These are phyloP conservation scores for Parotocinclus haroldoi DNA, from an alignment of 2,797 vertebrate genomes.

Conservation along the genomic window DNA sequence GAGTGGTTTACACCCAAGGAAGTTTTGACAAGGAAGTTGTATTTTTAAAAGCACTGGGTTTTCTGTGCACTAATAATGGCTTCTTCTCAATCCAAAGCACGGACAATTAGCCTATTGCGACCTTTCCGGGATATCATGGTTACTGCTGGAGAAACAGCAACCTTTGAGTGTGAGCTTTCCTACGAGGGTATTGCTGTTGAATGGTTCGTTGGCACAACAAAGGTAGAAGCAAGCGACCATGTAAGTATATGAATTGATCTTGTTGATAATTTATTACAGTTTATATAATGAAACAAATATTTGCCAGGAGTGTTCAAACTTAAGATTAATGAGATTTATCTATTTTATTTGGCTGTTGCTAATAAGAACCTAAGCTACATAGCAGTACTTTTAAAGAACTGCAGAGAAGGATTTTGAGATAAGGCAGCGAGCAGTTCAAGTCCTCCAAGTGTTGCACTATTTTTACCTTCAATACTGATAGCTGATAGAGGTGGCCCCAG, in stretches of 20 bases:
- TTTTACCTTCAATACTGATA: conserved; percentile 76
- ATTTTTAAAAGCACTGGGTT: conserved; percentile 24
- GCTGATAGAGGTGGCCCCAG: conserved; percentile 33
- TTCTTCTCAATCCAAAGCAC: conserved; percentile 78
- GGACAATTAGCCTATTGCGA: conserved; percentile 80
- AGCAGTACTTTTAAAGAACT: conserved; percentile 46
- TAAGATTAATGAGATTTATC: conserved; percentile 30
- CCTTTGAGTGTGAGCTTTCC: conserved; percentile 94
- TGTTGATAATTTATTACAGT: not conserved
- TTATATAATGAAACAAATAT: not conserved
- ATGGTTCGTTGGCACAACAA: conserved; percentile 87
- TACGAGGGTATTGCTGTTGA: conserved; percentile 91
- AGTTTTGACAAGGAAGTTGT: conserved; percentile 40
- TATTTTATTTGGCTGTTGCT: conserved; percentile 47
- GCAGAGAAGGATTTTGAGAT: conserved; percentile 65
- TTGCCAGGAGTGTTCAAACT: not conserved
- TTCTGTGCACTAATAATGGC: conserved; percentile 61
- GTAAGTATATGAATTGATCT: conserved; percentile 60
- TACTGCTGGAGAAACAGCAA: conserved; percentile 91
- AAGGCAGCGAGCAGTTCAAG: conserved; percentile 64
- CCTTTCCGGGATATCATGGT: conserved; percentile 92
- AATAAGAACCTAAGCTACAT: conserved; percentile 59
- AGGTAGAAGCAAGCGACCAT: conserved; percentile 88
- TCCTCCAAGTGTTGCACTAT: conserved; percentile 74
- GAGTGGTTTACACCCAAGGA: conserved; percentile 55